A percentile compares a stretch with the other conserved stretches of the same genome.
phyloP scores from a whole-genome alignment of 2,113 vertebrate species.

The Hippocampus guttulatus region DNA sequence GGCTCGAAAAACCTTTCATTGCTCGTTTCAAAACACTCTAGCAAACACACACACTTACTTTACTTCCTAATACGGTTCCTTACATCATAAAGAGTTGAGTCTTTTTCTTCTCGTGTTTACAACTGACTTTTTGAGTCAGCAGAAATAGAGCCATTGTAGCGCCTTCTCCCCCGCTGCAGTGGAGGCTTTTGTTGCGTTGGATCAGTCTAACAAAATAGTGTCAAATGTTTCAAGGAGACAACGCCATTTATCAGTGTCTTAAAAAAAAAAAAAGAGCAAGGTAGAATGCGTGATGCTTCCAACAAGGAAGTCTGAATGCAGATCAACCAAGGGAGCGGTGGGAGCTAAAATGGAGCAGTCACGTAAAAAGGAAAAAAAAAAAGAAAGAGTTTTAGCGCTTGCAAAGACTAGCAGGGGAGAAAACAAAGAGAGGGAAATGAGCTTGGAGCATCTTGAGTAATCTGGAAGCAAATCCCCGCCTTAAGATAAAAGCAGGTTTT shows the following conservation, averaged over 20 bases:
- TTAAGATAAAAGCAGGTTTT: constrained; percentile 43
- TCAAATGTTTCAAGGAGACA: constrained; percentile 52
- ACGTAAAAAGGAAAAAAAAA: constrained; percentile 4
- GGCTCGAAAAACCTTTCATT: background rate
- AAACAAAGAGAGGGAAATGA: constrained; percentile 36
- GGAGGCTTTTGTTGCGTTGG: constrained; percentile 37
- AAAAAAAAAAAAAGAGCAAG: constrained; percentile 14
- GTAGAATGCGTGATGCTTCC: constrained; percentile 26
- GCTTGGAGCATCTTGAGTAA: constrained; percentile 42
- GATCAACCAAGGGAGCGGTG: constrained; percentile 38
- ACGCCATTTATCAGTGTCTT: constrained; percentile 52
- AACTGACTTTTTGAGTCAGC: background rate
- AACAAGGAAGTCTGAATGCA: constrained; percentile 49
- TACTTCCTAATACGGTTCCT: background rate
- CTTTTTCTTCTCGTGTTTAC: background rate
- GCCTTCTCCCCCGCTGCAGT: constrained; percentile 34
- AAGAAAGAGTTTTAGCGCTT: constrained; percentile 31
- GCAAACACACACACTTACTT: background rate
- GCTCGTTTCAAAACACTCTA: too few species aligned
- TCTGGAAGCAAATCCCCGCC: constrained; percentile 48
- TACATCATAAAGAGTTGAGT: too few species aligned
- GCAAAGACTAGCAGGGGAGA: constrained; percentile 39
- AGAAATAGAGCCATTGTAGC: background rate
- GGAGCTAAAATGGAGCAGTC: constrained; percentile 23
- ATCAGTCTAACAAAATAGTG: constrained; percentile 19